A percentile compares a stretch with the other conserved stretches of the same genome.
These are phyloP conservation scores for Marasmarcha lunaedactyla DNA, from an alignment of 2,888 invertebrate genomes.

Conservation along the genomic window DNA sequence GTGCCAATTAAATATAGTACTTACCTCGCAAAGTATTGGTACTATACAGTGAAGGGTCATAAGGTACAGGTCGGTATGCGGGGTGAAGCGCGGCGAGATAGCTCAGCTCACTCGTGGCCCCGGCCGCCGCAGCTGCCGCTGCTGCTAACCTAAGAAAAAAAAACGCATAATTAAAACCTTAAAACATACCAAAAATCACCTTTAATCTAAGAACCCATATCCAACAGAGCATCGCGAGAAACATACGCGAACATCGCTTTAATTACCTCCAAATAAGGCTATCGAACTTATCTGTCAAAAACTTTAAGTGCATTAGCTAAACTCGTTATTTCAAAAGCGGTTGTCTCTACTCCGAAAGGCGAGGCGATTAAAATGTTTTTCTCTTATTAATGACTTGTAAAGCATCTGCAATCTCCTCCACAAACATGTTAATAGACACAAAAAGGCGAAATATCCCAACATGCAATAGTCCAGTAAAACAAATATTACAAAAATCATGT, in stretches of 20 bases:
- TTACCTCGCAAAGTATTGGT: conserved; percentile 62
- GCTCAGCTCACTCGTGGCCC: conserved; percentile 61
- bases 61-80: conserved; percentile 72
- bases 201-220: conserved; percentile 1
- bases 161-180: conserved; percentile 6
- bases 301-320: too few species aligned
- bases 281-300: too few species aligned
- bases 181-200: conserved; percentile 4
- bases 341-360: too few species aligned
- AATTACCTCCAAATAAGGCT: too few species aligned
- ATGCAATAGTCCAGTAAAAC: not conserved
- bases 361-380: too few species aligned
- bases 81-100: conserved; percentile 64
- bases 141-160: conserved; percentile 45
- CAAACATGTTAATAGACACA: too few species aligned
- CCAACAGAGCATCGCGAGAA: too few species aligned
- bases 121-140: conserved; percentile 58
- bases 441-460: too few species aligned
- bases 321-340: too few species aligned
- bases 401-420: too few species aligned
- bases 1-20: conserved; percentile 8
- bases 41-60: conserved; percentile 70
- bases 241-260: too few species aligned
- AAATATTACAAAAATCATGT: conserved; percentile 1
- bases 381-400: too few species aligned